Evolutionary conservation across 1,140 invertebrate genomes (phyloP), one percentile per base, ranked within the genome.

Genomic region (Zaprionus inermis): DNA sequence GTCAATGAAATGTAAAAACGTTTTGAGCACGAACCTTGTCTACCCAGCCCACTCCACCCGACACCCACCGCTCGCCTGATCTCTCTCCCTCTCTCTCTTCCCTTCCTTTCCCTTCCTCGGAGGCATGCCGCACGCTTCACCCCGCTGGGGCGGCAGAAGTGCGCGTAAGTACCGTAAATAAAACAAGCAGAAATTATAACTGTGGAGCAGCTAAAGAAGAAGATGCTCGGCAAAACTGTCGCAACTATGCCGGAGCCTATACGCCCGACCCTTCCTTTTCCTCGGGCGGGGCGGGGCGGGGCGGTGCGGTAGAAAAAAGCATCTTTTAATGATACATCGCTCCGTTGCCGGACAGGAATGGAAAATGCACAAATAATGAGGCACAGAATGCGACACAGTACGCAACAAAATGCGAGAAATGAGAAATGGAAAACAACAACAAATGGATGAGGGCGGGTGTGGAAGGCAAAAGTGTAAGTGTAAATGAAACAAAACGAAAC

Each of bases 1-100:
- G 76, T 88, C 84, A 79, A 88, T 88, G 81, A 82, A 79, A 89
- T 89, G 84, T 84, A 88, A 88, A 88, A 88, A 88, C 84, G 84
- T 88, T 88, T 88, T 88, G 78, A 88, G 84, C 84, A 88, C 84
- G 84, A 88, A 88, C 79, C 77, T 80, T 88, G 86, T 88, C 82
- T 82, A 46, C 55, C 67, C 38, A 5, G 57, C 5, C 9, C n/a
- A 24, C 54, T 5, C 18, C 28, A 5, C 10, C 41, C n/a, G 5
- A 16, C 41, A 34, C n/a, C 5, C 12, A 5, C 11, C 12, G 12
- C 38, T 34, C 30, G 2, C 28, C 10, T n/a, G n/a, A 20, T 44
- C 54, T 12, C 30, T 6, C 0, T n/a, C 3, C 18, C 18, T 9
- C 16, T n/a, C 52, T n/a, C 14, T 30, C 64, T 11, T 3, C 12